Base-by-base conservation (phyloP, 2,888 invertebrate genomes). In the Chrysolina oricalcia region DNA sequence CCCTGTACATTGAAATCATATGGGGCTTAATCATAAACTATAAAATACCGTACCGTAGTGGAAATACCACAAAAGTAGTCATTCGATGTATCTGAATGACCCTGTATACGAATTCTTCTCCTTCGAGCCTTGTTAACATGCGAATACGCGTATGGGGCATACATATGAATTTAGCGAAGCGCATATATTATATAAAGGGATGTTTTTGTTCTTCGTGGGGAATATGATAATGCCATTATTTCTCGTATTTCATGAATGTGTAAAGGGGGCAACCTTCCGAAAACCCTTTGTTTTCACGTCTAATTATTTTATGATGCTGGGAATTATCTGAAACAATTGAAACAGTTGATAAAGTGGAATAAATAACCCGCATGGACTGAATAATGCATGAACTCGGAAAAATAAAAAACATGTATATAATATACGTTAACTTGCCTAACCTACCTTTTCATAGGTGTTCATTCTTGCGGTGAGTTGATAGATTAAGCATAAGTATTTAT, bases 111-210 rank as follows among this genome's bases (percentile, higher is more conserved):
- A 21, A 53, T 53, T 21, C 21, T 53, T 53, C 11, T 53, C 21
- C 19, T 53, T 21, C 23, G 46, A 53, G 70, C 41, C 56, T 74
- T 74, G 74, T 74, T 74, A 74, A 74, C 74, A 74, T 74, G 70
- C 70, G 65, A 74, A 74, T 70, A 65, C 23, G 43, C 64, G 69
- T 50, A 23, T 27, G 43, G 59, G 73, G 69, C 68, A 74, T 74
- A 70, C 53, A 65, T 65, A 59, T 46, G n/a, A 46, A 46, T 35
- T 27, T 64, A 64, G 27, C 46, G 17, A 11, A 43, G 9, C 35
- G 35, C 35, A 17, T 59, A n/a, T 59, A 59, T 59, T 17, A 59
- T 23, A 59, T 27, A 59, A 27, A 59, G 23, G 23, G 35, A 10
- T 59, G 59, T 59, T 59, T 59, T 59, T 59, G 59, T 59, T 59